Percentiles rank a stretch among this genome's conserved stretches.
Evolutionary conservation across 2,888 invertebrate species (phyloP).

Genomic region (Mimachlamys varia): DNA sequence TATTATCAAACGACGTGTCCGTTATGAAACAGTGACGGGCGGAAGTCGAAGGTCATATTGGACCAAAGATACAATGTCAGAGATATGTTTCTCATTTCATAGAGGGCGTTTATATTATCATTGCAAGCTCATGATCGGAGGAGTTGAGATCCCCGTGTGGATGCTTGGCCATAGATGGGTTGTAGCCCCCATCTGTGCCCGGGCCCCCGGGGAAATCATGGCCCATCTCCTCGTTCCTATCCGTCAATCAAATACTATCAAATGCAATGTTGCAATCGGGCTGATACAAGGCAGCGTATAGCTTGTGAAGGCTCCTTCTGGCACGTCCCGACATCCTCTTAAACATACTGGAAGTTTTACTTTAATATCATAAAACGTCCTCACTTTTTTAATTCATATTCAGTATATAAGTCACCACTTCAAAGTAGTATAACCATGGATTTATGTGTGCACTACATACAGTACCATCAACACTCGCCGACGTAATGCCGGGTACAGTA

Average conservation of each 20-base stretch:
- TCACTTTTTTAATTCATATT: not conserved
- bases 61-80: not conserved
- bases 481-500: no score
- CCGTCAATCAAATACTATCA: constrained; percentile 25
- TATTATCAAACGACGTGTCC: not conserved
- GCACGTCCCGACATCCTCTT: not conserved
- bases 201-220: constrained; percentile 27
- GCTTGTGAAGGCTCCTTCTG: not conserved
- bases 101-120: not conserved
- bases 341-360: no score
- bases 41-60: not conserved
- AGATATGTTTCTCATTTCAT: not conserved
- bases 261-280: not conserved
- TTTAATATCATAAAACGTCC: not conserved
- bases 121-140: not conserved
- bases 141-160: not conserved
- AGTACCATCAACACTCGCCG: no score
- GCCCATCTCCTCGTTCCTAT: not conserved
- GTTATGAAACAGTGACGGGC: not conserved
- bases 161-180: not conserved
- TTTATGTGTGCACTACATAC: no score
- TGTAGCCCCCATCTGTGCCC: constrained; percentile 23
- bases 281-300: not conserved
- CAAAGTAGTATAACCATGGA: no score
- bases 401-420: no score